phyloP scores from a whole-genome alignment of 2,797 vertebrate genomes.

The Nyctibius grandis region DNA sequence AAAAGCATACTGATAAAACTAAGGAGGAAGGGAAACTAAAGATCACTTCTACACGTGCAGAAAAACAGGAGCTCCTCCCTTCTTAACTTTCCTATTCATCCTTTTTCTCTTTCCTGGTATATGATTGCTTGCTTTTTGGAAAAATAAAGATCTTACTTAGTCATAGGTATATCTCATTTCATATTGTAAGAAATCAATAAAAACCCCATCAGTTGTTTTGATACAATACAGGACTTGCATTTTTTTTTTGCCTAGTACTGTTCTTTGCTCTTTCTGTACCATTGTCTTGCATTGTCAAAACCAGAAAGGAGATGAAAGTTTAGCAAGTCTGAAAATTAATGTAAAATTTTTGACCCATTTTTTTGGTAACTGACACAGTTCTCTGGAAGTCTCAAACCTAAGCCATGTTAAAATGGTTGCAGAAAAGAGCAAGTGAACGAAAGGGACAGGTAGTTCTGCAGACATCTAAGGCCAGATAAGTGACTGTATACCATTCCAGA shows the following conservation, averaged over 20 bases:
- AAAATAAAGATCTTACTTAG: background rate
- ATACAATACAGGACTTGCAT: background rate
- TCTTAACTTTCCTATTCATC: background rate
- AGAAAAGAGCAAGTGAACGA: background rate
- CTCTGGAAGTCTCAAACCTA: background rate
- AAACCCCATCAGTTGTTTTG: background rate
- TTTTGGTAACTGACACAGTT: background rate
- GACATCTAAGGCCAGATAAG: background rate
- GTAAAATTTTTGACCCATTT: background rate
- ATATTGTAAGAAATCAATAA: background rate
- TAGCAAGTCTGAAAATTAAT: background rate
- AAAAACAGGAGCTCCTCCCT: background rate
- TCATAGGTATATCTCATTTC: background rate
- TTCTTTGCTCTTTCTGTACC: background rate
- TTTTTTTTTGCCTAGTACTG: background rate
- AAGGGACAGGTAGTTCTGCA: background rate
- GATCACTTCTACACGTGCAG: background rate
- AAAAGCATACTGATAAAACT: background rate
- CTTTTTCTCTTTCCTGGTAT: background rate
- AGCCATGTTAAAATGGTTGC: background rate
- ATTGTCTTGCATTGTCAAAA: background rate
- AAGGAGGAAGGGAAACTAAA: background rate
- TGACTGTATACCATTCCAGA: background rate
- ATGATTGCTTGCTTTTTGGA: background rate
- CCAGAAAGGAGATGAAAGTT: background rate